These are phyloP conservation scores for Petrocephalus schoutedeni DNA, from an alignment of 2,797 vertebrate species.

Conservation along the genomic window DNA sequence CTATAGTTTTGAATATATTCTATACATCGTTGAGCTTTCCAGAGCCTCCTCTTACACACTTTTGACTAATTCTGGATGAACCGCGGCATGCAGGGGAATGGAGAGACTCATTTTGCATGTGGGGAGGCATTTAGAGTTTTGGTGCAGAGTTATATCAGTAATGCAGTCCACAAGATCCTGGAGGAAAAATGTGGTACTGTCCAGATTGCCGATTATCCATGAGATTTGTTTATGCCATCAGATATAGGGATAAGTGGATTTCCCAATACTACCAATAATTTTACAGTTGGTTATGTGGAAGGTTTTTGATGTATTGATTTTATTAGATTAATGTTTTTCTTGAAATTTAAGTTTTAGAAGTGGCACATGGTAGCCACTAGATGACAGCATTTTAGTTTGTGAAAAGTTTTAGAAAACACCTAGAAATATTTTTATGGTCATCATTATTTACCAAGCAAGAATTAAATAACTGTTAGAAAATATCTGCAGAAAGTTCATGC, in stretches of 20 bases:
- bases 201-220: neutral
- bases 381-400: conserved; percentile 32
- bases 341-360: neutral
- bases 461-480: neutral
- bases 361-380: conserved; percentile 32
- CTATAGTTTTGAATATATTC: neutral
- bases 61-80: neutral
- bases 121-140: neutral
- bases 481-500: neutral
- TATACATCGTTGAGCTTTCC: neutral
- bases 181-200: neutral
- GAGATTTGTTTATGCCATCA: conserved; percentile 12
- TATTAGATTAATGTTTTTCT: neutral
- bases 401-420: neutral
- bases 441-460: neutral
- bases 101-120: neutral
- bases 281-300: neutral
- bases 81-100: neutral
- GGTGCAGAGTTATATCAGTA: neutral
- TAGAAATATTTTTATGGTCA: neutral
- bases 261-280: conserved; percentile 32
- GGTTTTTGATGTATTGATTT: neutral
- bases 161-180: neutral
- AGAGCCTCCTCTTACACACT: neutral
- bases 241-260: conserved; percentile 27